Conservation (phyloP, 2,888 invertebrate genomes). For the Syritta pipiens region DNA sequence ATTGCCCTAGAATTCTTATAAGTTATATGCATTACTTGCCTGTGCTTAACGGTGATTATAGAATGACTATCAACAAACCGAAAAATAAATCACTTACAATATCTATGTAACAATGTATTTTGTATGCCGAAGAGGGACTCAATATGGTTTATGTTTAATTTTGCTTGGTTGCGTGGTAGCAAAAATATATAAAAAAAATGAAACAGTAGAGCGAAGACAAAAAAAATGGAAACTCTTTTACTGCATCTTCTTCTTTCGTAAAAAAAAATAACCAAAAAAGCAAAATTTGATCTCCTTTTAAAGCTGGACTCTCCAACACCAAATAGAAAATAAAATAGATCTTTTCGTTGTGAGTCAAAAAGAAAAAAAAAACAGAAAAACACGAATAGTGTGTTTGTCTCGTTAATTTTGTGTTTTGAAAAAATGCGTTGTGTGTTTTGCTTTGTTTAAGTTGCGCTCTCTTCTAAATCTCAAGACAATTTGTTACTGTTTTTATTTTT, state of each 20-base stretch:
- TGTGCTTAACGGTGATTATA: slow-evolving; percentile 54
- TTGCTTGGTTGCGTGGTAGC: slow-evolving; percentile 68
- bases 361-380: too few species aligned
- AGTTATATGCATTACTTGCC: slow-evolving; percentile 62
- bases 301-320: slow-evolving; percentile 55
- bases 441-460: slow-evolving; percentile 35
- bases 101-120: slow-evolving; percentile 61
- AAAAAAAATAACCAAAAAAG: slow-evolving; percentile 25
- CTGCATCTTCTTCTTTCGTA: slow-evolving; percentile 53
- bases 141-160: slow-evolving; percentile 67
- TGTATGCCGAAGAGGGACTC: slow-evolving; percentile 67
- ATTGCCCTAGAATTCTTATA: slow-evolving; percentile 67
- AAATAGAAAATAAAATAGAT: slow-evolving; percentile 10
- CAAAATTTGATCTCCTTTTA: slow-evolving; percentile 33
- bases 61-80: slow-evolving; percentile 58
- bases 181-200: slow-evolving; percentile 27
- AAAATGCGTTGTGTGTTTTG: slow-evolving; percentile 36
- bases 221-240: slow-evolving; percentile 44
- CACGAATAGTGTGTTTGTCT: slow-evolving; percentile 24
- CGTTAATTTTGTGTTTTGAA: background rate
- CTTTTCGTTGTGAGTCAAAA: slow-evolving; percentile 61
- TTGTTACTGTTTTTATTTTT: slow-evolving; percentile 36
- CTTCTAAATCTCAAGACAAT: slow-evolving; percentile 47
- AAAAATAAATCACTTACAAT: slow-evolving; percentile 37
- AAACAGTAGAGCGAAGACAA: slow-evolving; percentile 21